Evolutionary conservation across 2,888 invertebrate species (phyloP), one percentile per base, ranked within the genome.

Genomic region (Agrilus mali): DNA sequence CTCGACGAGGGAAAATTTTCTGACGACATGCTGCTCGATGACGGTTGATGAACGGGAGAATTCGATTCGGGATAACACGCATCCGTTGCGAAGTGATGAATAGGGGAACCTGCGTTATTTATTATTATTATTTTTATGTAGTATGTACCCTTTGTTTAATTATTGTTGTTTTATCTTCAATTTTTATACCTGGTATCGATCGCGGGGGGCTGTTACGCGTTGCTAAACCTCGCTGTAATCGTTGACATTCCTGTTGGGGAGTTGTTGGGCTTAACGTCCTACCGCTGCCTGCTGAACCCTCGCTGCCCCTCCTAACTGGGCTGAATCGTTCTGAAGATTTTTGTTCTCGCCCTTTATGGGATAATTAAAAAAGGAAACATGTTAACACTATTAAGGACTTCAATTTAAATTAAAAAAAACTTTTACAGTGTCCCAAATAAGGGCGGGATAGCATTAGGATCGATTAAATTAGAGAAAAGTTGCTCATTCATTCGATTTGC

Each of bases 271-370:
- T 46, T 70, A 77, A 41, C 65, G 71, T 58, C 57, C 80, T 36
- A 70, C 68, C 52, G 72, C 72, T 61, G 64, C 71, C 44, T 5
- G 62, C 59, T 1, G 64, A 80, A 37, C 86, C 85, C 63, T 94
- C 94, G 47, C 86, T 86, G 7, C 92, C 90, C 50, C 94, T 74
- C 2, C 95, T 75, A 12, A 93, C 92, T 0, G 93, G 94, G 49
- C 92, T 92, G 63, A 88, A 94, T 15, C 93, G 69, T 62, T 89
- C 89, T 36, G 78, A 67, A 2, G 64, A 60, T 51, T 67, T 67
- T 56, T 75, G 76, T 48, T 77, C 77, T 2, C 77, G 71, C 6
- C 75, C 77, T 77, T 50, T 46, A 51, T 27, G 27, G 27, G 6
- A 20, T 5, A 31, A 36, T 10, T 41, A 22, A 41, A 41, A 42